A percentile compares a stretch with the other conserved stretches of the same genome.
Conservation (phyloP, 2,888 invertebrate genomes). For the Ditylenchus weischeri region DNA sequence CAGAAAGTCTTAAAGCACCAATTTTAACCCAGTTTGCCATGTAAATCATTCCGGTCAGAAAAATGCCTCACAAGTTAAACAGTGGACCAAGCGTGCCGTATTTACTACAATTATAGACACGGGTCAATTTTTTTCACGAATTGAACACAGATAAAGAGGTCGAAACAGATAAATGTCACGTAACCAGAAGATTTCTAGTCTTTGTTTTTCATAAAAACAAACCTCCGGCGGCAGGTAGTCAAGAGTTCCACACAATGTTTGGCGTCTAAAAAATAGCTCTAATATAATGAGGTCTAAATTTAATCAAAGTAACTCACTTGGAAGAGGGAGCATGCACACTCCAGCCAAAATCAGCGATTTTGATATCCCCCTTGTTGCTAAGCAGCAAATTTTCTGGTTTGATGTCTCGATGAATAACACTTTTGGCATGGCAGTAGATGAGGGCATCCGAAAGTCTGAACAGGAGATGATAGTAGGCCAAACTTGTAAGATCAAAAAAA, state of each 20-base stretch:
- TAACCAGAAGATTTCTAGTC: too few relatives aligned
- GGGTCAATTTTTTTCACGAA: too few relatives aligned
- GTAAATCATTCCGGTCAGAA: too few relatives aligned
- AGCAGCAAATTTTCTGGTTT: slow-evolving; percentile 58
- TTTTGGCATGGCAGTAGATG: slow-evolving; percentile 55
- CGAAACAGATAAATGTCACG: too few relatives aligned
- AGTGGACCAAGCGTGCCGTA: too few relatives aligned
- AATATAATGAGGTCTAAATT: not conserved
- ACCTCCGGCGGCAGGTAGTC: slow-evolving; percentile 62
- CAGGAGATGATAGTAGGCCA: slow-evolving; percentile 22
- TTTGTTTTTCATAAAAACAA: not conserved
- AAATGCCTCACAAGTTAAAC: too few relatives aligned
- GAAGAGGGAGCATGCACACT: slow-evolving; percentile 57
- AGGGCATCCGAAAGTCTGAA: slow-evolving; percentile 55
- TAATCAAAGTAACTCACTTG: slow-evolving; percentile 29
- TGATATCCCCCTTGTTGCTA: slow-evolving; percentile 54
- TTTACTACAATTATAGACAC: too few relatives aligned
- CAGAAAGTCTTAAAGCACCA: too few relatives aligned
- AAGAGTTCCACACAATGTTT: slow-evolving; percentile 57
- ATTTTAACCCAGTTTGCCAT: too few relatives aligned
- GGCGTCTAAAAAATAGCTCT: slow-evolving; percentile 14
- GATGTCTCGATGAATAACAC: slow-evolving; percentile 57
- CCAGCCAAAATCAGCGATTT: slow-evolving; percentile 60
- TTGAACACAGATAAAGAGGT: too few relatives aligned
- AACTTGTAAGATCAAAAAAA: too few relatives aligned